phyloP scores from a whole-genome alignment of 2,888 invertebrate species.

The Aphodius granarius region DNA sequence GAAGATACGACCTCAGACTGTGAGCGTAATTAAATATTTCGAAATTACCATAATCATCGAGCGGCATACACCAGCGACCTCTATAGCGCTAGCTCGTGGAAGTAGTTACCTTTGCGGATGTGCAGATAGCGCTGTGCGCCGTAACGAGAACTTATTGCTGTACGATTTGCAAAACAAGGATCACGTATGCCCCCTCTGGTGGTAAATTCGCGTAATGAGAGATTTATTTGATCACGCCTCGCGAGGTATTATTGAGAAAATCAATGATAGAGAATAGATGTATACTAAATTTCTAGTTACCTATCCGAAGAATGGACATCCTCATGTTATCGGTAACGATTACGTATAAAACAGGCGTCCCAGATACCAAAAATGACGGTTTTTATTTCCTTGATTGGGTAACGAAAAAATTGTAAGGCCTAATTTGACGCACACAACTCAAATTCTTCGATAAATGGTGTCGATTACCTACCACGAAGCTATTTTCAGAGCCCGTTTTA shows the following conservation, averaged over 20 bases:
- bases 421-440: background rate
- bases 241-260: background rate
- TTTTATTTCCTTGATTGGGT: background rate
- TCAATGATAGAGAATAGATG: background rate
- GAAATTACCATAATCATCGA: background rate
- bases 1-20: background rate
- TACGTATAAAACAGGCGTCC: background rate
- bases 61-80: background rate
- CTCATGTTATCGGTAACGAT: background rate
- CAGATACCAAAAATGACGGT: background rate
- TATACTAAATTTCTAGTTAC: no score
- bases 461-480: background rate
- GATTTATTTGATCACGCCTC: background rate
- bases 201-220: background rate
- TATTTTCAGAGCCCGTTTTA: background rate
- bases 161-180: background rate
- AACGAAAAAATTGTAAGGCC: background rate
- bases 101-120: background rate
- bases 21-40: background rate
- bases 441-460: background rate
- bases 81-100: background rate
- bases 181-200: background rate
- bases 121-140: background rate
- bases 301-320: no score
- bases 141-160: background rate